Conservation (phyloP, 2,113 vertebrate species). For the Epinephelus lanceolatus region DNA sequence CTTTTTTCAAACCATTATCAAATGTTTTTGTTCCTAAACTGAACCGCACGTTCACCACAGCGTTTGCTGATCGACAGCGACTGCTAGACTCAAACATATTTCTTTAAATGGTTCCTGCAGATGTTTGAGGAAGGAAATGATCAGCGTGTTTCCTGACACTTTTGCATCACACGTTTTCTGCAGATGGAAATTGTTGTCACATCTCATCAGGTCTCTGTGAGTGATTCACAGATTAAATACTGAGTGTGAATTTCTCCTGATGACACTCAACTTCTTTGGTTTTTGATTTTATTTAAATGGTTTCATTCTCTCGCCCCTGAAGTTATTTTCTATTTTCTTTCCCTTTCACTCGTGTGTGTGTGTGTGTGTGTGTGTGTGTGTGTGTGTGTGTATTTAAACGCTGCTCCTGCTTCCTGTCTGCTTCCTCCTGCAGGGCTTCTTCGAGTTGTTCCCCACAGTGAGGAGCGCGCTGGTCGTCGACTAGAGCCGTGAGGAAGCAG, state of each 20-base stretch:
- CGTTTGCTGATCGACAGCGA: too few relatives aligned
- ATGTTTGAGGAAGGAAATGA: too few relatives aligned
- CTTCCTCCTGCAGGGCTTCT: conserved; percentile 89
- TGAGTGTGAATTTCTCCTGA: background rate
- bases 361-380: too few relatives aligned
- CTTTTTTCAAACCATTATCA: too few relatives aligned
- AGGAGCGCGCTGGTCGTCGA: conserved; percentile 88
- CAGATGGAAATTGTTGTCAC: too few relatives aligned
- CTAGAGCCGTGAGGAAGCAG: conserved; percentile 43
- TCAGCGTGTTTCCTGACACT: too few relatives aligned
- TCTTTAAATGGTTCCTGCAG: too few relatives aligned
- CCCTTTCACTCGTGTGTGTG: too few relatives aligned
- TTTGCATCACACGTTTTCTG: too few relatives aligned
- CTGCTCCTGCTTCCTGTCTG: conserved; percentile 19
- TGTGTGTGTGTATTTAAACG: background rate
- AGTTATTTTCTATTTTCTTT: background rate
- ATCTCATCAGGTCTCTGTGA: background rate
- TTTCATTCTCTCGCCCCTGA: background rate
- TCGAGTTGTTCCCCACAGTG: conserved; percentile 89
- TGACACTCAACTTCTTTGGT: background rate
- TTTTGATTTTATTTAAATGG: background rate
- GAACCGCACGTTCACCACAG: too few relatives aligned
- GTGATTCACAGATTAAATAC: background rate
- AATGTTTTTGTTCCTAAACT: too few relatives aligned
- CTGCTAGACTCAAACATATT: too few relatives aligned